Evolutionary conservation across 1,140 invertebrate genomes (phyloP).

Genomic region (Tribolium madens): DNA sequence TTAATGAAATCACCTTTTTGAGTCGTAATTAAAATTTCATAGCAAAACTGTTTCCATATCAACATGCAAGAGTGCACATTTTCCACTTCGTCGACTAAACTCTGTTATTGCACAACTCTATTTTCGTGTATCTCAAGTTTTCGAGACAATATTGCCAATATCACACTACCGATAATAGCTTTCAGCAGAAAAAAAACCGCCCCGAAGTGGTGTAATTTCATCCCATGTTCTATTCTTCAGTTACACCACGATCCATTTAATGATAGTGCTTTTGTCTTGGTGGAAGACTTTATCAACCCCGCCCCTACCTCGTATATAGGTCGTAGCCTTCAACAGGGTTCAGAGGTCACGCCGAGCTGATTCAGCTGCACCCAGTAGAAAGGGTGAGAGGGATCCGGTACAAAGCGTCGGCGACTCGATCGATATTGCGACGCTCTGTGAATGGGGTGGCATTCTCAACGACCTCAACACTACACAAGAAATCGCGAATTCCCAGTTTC

Average conservation of each 20-base stretch:
- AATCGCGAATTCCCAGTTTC: background rate
- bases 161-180: background rate
- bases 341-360: constrained; percentile 47
- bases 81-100: background rate
- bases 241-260: constrained; percentile 28
- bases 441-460: constrained; percentile 18
- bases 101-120: background rate
- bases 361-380: constrained; percentile 45
- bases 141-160: background rate
- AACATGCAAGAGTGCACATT: background rate
- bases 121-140: too few species aligned
- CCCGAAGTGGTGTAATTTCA: constrained; percentile 21
- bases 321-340: constrained; percentile 48
- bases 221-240: constrained; percentile 9
- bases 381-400: constrained; percentile 37
- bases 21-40: too few species aligned
- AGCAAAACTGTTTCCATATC: too few species aligned
- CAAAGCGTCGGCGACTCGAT: constrained; percentile 35
- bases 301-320: constrained; percentile 43
- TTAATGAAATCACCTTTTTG: too few species aligned
- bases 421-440: constrained; percentile 41
- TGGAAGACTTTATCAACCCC: constrained; percentile 18
- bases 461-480: background rate
- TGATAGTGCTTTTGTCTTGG: constrained; percentile 37
- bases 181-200: constrained; percentile 7